Evolutionary conservation across 2,888 invertebrate genomes (phyloP), one percentile per base, ranked within the genome.

Genomic region (Emmelina monodactyla): DNA sequence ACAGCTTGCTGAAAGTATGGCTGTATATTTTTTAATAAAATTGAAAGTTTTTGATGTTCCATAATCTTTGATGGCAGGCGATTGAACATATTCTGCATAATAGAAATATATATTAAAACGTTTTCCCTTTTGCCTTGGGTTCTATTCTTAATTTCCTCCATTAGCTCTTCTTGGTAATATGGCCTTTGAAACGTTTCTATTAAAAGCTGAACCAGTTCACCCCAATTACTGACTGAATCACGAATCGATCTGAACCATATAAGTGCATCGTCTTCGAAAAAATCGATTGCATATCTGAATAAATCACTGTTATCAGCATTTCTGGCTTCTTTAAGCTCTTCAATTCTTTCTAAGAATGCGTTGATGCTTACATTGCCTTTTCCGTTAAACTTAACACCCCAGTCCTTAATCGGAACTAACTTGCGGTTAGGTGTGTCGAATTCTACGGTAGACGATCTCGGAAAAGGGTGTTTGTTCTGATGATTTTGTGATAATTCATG

Each of bases 11-110:
- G 39, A 16, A 22, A 39, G 14, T 39, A 31, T 25, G 39, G 39
- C 16, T 39, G 39, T 5, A 39, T 15, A 19, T 35, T 38, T 9
- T 32, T 37, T 2, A 16, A 15, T 13, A 32, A 16, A 10, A 35
- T 32, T 4, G 16, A 16, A 10, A 35, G 12, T 13, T 32, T 32
- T 14, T 32, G 28, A 5, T 16, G 5, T 14, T 32, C 32, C 13
- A n/a, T n/a, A n/a, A n/a, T n/a, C n/a, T n/a, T n/a, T n/a, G n/a
- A n/a, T n/a, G n/a, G n/a, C n/a, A n/a, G 7, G 33, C 37, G 34
- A 28, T 41, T 42, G 30, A 39, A 39, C 39, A 39, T 39, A 19
- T 42, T 39, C 32, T 39, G 39, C 39, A 42, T 42, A 13, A 37
- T 28, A 6, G 42, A 33, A 7, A 39, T 22, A 16, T 34, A 42